phyloP scores from a whole-genome alignment of 30 jellyfish, hydroid and myxozoan genomes.

The Euphysa ruthae region DNA sequence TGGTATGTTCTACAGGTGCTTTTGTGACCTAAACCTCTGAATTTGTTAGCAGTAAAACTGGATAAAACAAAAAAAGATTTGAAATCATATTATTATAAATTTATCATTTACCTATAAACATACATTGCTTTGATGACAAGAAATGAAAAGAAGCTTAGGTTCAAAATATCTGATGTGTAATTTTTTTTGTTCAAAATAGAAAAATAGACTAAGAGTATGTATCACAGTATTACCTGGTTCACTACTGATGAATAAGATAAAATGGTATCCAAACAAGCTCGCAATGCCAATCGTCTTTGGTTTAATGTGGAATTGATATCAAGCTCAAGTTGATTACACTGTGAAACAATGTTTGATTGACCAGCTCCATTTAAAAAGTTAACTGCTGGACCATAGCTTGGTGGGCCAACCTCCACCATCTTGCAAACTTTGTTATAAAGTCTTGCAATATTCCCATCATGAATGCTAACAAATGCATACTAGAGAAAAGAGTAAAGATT shows the following conservation, averaged over 20 bases:
- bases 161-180: no score
- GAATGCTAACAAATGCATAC: constrained; percentile 51
- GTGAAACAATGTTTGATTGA: constrained; percentile 68
- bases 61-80: no score
- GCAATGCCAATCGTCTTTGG: constrained; percentile 67
- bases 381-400: constrained; percentile 72
- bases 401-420: constrained; percentile 71
- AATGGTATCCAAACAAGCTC: constrained; percentile 60
- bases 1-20: no score
- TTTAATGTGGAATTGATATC: constrained; percentile 50
- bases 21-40: no score
- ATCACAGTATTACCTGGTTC: constrained; percentile 38
- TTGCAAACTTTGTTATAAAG: constrained; percentile 73
- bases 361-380: constrained; percentile 81
- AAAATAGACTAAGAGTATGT: not conserved
- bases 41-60: no score
- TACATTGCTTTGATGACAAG: no score
- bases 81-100: no score
- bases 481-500: no score
- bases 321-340: constrained; percentile 75
- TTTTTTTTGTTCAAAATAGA: not conserved
- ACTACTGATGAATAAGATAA: constrained; percentile 66
- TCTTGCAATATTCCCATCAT: constrained; percentile 47
- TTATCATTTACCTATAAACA: no score
- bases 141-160: no score